A percentile compares a stretch with the other conserved stretches of the same genome.
These are phyloP conservation scores for Saccostrea cuccullata DNA, from an alignment of 1,140 invertebrate species.

Conservation along the genomic window DNA sequence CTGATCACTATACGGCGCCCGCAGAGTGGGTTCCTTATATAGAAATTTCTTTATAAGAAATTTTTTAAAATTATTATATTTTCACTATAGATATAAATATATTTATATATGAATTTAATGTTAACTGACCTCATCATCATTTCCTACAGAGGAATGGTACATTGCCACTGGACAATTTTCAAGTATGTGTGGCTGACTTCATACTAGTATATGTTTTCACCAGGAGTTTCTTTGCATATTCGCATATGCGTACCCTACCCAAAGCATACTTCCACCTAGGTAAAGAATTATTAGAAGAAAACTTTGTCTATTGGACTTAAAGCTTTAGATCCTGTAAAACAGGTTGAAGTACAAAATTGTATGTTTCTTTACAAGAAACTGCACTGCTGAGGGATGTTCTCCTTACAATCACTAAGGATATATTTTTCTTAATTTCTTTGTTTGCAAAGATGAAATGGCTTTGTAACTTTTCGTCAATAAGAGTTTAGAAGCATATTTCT, in stretches of 20 bases:
- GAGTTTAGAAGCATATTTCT: neutral
- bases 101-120: neutral
- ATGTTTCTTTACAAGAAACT: neutral
- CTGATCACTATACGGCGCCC: too few relatives aligned
- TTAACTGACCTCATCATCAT: conserved; percentile 2
- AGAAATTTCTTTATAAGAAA: too few relatives aligned
- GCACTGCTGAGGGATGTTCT: too few relatives aligned
- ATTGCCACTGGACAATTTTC: conserved; percentile 2
- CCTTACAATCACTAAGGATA: too few relatives aligned
- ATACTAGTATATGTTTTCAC: neutral
- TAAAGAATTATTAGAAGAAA: neutral
- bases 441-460: neutral
- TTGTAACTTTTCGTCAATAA: neutral
- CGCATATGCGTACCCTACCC: neutral
- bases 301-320: neutral
- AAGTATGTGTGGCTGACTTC: neutral
- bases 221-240: neutral
- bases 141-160: conserved; percentile 10
- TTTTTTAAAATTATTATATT: too few relatives aligned
- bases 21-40: too few relatives aligned
- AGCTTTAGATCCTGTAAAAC: neutral
- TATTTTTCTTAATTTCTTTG: too few relatives aligned
- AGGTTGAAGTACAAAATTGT: conserved; percentile 9
- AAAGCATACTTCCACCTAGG: neutral
- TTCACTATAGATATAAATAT: too few relatives aligned